These are phyloP conservation scores for Falco concolor DNA, from an alignment of 2,797 vertebrate species.

Conservation along the genomic window DNA sequence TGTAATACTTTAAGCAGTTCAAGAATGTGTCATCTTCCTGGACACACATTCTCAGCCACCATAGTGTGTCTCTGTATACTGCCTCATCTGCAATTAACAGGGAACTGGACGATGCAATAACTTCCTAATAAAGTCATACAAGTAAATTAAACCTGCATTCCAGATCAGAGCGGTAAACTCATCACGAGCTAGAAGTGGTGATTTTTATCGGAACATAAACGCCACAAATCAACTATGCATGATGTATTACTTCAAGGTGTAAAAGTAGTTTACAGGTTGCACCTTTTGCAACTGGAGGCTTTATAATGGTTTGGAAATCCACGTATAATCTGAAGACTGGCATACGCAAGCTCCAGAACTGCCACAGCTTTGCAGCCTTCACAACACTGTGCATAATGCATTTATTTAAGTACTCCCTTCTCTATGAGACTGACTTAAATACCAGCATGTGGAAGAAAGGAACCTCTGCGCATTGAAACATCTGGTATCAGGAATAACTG, in stretches of 20 bases:
- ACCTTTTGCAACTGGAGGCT: neutral
- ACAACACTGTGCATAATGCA: neutral
- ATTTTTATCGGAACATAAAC: neutral
- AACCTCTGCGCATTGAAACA: neutral
- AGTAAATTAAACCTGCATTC: slow-evolving; percentile 13
- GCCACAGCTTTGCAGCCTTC: neutral
- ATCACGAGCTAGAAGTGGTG: neutral
- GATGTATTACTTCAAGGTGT: neutral
- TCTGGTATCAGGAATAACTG: neutral
- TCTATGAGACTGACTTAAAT: neutral
- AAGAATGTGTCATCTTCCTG: neutral
- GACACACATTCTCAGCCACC: neutral
- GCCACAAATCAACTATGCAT: neutral
- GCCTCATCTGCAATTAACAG: neutral
- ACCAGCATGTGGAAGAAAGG: neutral
- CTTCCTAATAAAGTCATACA: neutral
- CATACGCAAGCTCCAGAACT: neutral
- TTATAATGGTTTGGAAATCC: neutral
- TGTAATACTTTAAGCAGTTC: neutral
- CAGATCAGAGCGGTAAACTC: neutral
- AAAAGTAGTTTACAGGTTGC: neutral
- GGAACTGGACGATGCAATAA: neutral
- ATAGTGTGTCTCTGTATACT: neutral
- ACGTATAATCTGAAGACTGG: neutral
- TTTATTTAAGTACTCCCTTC: neutral